phyloP scores from a whole-genome alignment of 2,888 invertebrate species.

The Cryptocephalus moraei region DNA sequence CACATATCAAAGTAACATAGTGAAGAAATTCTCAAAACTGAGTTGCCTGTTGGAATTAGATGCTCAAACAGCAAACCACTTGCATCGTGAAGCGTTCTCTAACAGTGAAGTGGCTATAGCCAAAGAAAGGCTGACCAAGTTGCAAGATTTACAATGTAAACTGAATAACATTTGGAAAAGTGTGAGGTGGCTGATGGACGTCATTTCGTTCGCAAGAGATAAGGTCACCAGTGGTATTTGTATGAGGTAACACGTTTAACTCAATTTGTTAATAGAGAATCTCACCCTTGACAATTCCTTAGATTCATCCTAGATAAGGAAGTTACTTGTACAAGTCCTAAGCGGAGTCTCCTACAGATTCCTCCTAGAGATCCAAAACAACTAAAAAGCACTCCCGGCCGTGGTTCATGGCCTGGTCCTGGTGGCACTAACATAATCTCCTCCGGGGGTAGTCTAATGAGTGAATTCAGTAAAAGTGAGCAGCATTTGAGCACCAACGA shows the following conservation, averaged over 20 bases:
- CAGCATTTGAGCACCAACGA: slow-evolving; percentile 57
- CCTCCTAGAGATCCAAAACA: slow-evolving; percentile 64
- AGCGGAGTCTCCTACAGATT: slow-evolving; percentile 52
- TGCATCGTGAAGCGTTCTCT: slow-evolving; percentile 91
- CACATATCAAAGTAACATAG: slow-evolving; percentile 85
- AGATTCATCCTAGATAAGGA: slow-evolving; percentile 38
- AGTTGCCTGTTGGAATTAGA: slow-evolving; percentile 92
- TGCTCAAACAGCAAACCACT: slow-evolving; percentile 82
- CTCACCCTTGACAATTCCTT: not conserved
- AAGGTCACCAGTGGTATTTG: slow-evolving; percentile 40
- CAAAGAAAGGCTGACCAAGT: slow-evolving; percentile 69
- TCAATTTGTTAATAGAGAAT: no score
- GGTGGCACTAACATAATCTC: slow-evolving; percentile 47
- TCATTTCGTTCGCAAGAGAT: slow-evolving; percentile 88
- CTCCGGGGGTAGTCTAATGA: slow-evolving; percentile 31
- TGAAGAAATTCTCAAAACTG: slow-evolving; percentile 83
- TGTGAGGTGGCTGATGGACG: slow-evolving; percentile 92
- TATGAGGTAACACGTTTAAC: slow-evolving; percentile 20
- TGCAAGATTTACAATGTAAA: slow-evolving; percentile 76
- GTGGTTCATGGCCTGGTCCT: slow-evolving; percentile 82
- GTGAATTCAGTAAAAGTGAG: slow-evolving; percentile 75
- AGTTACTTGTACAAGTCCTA: slow-evolving; percentile 30
- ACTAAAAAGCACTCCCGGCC: slow-evolving; percentile 63
- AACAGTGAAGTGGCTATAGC: slow-evolving; percentile 77
- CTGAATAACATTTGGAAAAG: slow-evolving; percentile 88